Evolutionary conservation across 1,140 invertebrate genomes (phyloP).

Genomic region (Diorhabda sublineata): DNA sequence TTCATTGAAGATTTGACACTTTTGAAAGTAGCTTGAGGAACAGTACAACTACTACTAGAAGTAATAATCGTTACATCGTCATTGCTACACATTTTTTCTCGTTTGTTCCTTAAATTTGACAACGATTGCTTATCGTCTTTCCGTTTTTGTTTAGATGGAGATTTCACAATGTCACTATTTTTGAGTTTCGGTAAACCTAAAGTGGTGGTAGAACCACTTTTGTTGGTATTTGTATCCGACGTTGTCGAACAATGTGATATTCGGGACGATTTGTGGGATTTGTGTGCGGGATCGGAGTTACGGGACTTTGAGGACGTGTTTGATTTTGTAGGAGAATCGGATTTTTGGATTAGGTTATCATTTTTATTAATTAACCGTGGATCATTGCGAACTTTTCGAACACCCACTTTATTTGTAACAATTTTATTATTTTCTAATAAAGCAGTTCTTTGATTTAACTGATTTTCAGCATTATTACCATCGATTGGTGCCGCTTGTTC

Average conservation of each 20-base stretch:
- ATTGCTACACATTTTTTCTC: slow-evolving; percentile 11
- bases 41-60: slow-evolving; percentile 7
- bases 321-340: slow-evolving; percentile 42
- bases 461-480: slow-evolving; percentile 26
- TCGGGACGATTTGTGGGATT: slow-evolving; percentile 18
- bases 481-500: neutral
- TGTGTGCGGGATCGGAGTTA: slow-evolving; percentile 28
- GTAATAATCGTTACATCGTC: neutral
- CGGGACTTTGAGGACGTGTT: slow-evolving; percentile 45
- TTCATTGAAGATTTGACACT: slow-evolving; percentile 57
- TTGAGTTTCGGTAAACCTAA: slow-evolving; percentile 38
- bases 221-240: slow-evolving; percentile 9
- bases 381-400: slow-evolving; percentile 41
- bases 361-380: slow-evolving; percentile 43
- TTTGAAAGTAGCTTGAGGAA: slow-evolving; percentile 27
- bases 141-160: slow-evolving; percentile 28
- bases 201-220: slow-evolving; percentile 22
- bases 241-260: neutral
- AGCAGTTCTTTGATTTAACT: slow-evolving; percentile 35
- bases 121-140: slow-evolving; percentile 24
- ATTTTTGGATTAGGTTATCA: slow-evolving; percentile 31
- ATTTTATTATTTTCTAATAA: slow-evolving; percentile 41
- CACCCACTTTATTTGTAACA: slow-evolving; percentile 42
- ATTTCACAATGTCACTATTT: slow-evolving; percentile 19
- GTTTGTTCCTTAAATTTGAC: slow-evolving; percentile 11